Base-by-base conservation (phyloP, 2,888 invertebrate genomes). In the Tenthredo livida region DNA sequence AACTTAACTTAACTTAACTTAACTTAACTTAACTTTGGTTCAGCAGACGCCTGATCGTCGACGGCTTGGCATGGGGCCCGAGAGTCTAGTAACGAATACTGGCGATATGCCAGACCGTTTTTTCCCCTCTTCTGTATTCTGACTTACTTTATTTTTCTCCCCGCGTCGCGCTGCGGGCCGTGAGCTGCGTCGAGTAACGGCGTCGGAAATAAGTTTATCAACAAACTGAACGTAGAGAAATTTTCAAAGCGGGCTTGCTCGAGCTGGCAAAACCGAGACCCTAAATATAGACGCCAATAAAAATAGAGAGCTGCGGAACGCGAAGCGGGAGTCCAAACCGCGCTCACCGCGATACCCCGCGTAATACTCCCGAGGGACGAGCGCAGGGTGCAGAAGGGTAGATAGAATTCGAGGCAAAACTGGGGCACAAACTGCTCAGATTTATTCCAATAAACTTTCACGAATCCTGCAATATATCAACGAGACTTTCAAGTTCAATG, bases 171-270 rank as follows among this genome's bases (percentile, higher is more conserved):
- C 12, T 47, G n/a, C n/a, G 47, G 12, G 47, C 15, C 47, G 0
- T 86, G 86, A n/a, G n/a, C 47, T 86, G 75, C 84, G 75, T 67
- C 85, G 77, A 50, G 78, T 83, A 78, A 47, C 70, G 47, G 67
- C 85, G 86, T 87, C 86, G 72, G 87, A 89, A 89, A 88, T 88
- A 88, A 89, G 90, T 90, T 89, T 89, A 90, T 89, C 89, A 89
- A 89, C 89, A 90, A 89, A 90, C 88, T 70, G 65, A 29, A 70
- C 58, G 77, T 80, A 54, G 72, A 86, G 87, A 88, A 89, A 88
- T 88, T 87, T 86, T 83, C 83, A 70, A 65, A 70, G n/a, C n/a
- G n/a, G 83, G 47, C 83, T 33, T 33, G 33, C 70, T 47, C 54
- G 50, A 40, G 70, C 65, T 67, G 83, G 83, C 65, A 47, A 83